Evolutionary conservation across 2,888 invertebrate species (phyloP).

Genomic region (Diabrotica balteata): DNA sequence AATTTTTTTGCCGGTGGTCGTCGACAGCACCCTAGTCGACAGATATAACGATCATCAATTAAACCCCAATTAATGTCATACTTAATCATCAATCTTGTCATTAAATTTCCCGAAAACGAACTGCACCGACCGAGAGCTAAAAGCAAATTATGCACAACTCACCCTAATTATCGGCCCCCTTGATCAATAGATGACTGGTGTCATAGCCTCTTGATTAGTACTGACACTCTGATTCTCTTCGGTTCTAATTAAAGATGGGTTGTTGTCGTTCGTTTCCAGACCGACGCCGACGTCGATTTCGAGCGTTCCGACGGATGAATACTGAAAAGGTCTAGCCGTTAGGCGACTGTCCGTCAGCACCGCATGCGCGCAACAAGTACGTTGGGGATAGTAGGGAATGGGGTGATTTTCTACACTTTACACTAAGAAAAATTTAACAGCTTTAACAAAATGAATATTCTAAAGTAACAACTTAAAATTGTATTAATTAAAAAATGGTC

Average conservation of each 20-base stretch:
- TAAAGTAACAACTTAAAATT: too few species aligned
- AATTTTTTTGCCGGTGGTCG: too few species aligned
- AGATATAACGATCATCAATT: too few species aligned
- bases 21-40: too few species aligned
- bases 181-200: conserved; percentile 22
- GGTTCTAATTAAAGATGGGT: conserved; percentile 24
- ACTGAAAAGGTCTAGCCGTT: conserved; percentile 26
- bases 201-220: conserved; percentile 16
- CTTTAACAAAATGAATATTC: too few species aligned
- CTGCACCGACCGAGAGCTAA: conserved; percentile 4
- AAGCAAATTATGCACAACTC: conserved; percentile 8
- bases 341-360: conserved; percentile 21
- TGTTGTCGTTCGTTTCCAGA: conserved; percentile 15
- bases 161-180: conserved; percentile 15
- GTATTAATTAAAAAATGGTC: too few species aligned
- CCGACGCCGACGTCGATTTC: conserved; percentile 19
- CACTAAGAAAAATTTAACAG: background rate
- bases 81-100: background rate
- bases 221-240: conserved; percentile 21
- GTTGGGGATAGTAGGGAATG: conserved; percentile 1
- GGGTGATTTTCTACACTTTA: conserved; percentile 1
- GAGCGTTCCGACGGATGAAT: conserved; percentile 28
- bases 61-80: too few species aligned
- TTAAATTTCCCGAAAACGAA: background rate
- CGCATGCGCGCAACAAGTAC: conserved; percentile 35